Evolutionary conservation across 2,113 vertebrate genomes (phyloP).

Genomic region (Thunnus thynnus): DNA sequence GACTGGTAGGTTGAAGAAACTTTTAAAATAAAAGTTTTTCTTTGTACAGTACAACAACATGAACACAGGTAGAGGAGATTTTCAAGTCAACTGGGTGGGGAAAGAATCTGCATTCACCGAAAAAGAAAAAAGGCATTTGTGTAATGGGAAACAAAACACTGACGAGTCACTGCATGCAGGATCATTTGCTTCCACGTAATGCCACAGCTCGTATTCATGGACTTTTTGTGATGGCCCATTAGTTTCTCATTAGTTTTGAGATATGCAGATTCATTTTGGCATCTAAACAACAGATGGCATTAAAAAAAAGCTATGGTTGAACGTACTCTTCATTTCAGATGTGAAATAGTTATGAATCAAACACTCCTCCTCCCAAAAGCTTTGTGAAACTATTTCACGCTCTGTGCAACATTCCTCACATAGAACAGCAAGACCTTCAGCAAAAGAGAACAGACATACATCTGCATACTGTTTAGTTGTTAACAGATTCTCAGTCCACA

Average conservation of each 20-base stretch:
- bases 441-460: conserved; percentile 22
- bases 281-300: conserved; percentile 74
- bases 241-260: conserved; percentile 77
- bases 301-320: conserved; percentile 57
- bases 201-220: conserved; percentile 62
- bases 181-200: conserved; percentile 68
- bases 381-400: conserved; percentile 78
- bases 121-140: conserved; percentile 63
- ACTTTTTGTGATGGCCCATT: conserved; percentile 74
- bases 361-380: conserved; percentile 68
- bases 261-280: conserved; percentile 71
- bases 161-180: conserved; percentile 26
- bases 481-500: conserved; percentile 7
- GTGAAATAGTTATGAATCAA: conserved; percentile 71
- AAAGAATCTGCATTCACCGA: conserved; percentile 40
- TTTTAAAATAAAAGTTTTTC: conserved; percentile 10
- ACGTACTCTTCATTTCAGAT: conserved; percentile 61
- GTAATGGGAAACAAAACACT: conserved; percentile 67
- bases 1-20: not conserved
- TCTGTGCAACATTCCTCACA: conserved; percentile 68
- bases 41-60: not conserved
- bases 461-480: conserved; percentile 37
- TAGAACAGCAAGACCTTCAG: conserved; percentile 31
- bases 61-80: conserved; percentile 41
- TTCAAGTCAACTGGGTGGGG: conserved; percentile 35